phyloP scores from a whole-genome alignment of 2,113 vertebrate species.

The Haplotaxodon microlepis region DNA sequence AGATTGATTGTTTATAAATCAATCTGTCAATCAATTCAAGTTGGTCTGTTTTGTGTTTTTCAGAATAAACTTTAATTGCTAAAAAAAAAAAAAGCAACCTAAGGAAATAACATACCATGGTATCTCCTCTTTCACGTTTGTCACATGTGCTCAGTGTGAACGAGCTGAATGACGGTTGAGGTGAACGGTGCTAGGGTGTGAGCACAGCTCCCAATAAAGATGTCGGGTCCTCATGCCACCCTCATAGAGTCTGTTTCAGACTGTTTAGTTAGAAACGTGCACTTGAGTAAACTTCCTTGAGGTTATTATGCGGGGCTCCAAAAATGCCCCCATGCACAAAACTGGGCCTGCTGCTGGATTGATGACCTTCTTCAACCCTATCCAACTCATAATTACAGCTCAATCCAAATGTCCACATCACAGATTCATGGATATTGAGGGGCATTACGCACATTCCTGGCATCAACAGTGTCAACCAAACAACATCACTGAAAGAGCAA shows the following conservation, averaged over 20 bases:
- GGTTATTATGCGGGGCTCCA: background rate
- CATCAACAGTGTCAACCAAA: background rate
- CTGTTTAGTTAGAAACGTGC: background rate
- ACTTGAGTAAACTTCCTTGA: background rate
- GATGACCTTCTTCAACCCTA: rapidly evolving
- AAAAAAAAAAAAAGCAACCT: background rate
- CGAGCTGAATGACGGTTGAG: background rate
- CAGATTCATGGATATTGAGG: background rate
- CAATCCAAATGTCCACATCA: background rate
- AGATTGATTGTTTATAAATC: background rate
- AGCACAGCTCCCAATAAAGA: background rate
- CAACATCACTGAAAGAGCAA: background rate
- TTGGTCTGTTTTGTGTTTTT: background rate
- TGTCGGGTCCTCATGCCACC: rapidly evolving
- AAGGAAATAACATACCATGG: background rate
- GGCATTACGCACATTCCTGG: rapidly evolving
- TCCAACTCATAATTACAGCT: background rate
- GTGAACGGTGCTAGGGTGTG: rapidly evolving
- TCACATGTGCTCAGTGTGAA: background rate
- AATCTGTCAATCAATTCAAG: background rate
- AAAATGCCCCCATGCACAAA: background rate
- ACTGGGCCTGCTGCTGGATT: background rate
- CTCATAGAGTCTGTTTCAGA: background rate
- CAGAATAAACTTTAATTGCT: background rate
- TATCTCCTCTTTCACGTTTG: background rate